Percentiles rank a stretch among this genome's conserved stretches.
These are phyloP conservation scores for Petrocephalus sullivani DNA, from an alignment of 2,797 vertebrate genomes.

Conservation along the genomic window DNA sequence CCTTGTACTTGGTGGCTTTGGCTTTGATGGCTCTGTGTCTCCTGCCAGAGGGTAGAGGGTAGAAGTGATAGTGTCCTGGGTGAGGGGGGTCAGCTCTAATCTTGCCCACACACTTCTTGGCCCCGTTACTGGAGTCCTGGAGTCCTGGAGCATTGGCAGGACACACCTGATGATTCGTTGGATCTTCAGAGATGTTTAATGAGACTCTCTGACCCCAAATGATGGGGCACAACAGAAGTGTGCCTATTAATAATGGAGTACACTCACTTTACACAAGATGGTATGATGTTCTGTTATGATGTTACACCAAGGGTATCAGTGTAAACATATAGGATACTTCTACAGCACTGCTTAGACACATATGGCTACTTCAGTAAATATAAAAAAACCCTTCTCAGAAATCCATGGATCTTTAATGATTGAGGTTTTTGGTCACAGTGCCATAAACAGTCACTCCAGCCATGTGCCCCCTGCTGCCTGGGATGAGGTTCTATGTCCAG, in stretches of 20 bases:
- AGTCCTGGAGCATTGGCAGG: neutral
- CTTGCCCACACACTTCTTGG: neutral
- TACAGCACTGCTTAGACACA: neutral
- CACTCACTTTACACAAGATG: neutral
- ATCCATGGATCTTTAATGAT: neutral
- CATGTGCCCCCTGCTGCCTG: neutral
- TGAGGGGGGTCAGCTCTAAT: neutral
- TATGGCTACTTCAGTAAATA: neutral
- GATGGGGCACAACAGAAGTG: neutral
- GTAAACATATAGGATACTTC: neutral
- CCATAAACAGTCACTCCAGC: neutral
- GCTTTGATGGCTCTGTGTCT: neutral
- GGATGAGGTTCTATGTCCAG: neutral
- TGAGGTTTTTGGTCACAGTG: neutral
- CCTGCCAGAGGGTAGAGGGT: neutral
- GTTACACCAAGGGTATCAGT: neutral
- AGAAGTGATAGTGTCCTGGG: neutral
- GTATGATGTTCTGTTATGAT: neutral
- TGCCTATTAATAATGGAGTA: neutral
- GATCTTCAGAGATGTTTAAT: neutral
- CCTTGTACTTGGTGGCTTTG: neutral
- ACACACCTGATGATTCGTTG: neutral
- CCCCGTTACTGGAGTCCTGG: neutral
- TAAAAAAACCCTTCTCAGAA: neutral
- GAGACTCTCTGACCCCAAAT: neutral